Evolutionary conservation across 2,113 vertebrate genomes (phyloP).

Genomic region (Peucedramus taeniatus): DNA sequence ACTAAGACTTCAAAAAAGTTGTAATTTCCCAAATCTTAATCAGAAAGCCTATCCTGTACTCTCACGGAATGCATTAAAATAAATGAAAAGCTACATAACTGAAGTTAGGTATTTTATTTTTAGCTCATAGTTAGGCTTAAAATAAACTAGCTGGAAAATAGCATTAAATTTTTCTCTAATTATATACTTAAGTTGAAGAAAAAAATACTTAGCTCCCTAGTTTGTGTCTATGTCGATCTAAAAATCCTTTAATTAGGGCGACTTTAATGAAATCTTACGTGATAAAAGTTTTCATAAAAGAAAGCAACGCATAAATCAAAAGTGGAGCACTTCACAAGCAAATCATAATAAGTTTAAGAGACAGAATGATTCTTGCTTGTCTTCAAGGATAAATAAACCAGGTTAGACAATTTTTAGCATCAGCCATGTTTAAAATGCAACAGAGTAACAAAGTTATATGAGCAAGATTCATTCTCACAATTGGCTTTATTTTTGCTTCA

Average conservation of each 20-base stretch:
- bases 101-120: background rate
- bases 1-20: background rate
- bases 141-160: background rate
- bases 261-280: background rate
- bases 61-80: background rate
- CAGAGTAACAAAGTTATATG: background rate
- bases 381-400: background rate
- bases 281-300: background rate
- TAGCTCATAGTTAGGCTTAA: background rate
- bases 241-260: background rate
- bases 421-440: background rate
- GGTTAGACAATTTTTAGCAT: background rate
- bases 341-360: background rate
- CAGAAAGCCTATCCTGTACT: background rate
- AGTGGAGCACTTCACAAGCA: background rate
- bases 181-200: background rate
- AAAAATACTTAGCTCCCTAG: background rate
- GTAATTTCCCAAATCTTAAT: background rate
- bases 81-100: background rate
- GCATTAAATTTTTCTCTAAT: background rate
- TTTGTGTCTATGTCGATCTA: background rate
- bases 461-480: background rate
- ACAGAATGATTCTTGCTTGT: background rate
- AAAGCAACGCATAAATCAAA: background rate
- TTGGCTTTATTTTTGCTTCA: background rate